Evolutionary conservation across 1,140 invertebrate genomes (phyloP), one percentile per base, ranked within the genome.

Genomic region (Oppia nitens): DNA sequence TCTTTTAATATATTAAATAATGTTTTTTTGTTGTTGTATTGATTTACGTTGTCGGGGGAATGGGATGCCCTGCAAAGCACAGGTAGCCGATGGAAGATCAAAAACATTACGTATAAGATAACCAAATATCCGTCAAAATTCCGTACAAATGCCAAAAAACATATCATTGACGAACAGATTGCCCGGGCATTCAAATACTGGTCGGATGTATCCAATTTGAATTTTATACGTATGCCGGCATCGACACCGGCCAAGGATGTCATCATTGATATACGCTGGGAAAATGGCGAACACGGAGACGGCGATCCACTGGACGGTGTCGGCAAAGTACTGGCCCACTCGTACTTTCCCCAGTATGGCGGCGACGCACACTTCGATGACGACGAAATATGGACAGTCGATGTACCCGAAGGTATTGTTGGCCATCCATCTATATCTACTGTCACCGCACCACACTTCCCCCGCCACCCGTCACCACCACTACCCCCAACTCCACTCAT

Each of bases 51-150:
- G n/a, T n/a, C n/a, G n/a, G n/a, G n/a, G n/a, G n/a, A n/a, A n/a
- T n/a, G n/a, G n/a, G n/a, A n/a, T n/a, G n/a, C n/a, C n/a, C n/a
- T n/a, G n/a, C n/a, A n/a, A n/a, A n/a, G n/a, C n/a, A n/a, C n/a
- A 63, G 87, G 87, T 24, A 79, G 83, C 64, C 83, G 82, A 65
- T 95, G 90, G 90, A 76, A 79, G 62, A 80, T 85, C 69, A 83
- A 79, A 49, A 83, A 87, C 75, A 75, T 95, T 62, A 91, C 87
- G 47, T 93, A 87, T 86, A 91, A 87, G 26, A 54, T 54, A n/a
- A 25, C 53, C n/a, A 23, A 54, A 27, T 54, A 54, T 54, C 53
- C 53, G 20, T 6, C 53, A 27, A 3, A 25, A 6, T 26, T 54
- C 11, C n/a, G 6, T 6, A 40, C 6, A 9, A n/a, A n/a, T n/a